Base-by-base conservation (phyloP, 2,113 vertebrate genomes). In the Rhizomys pruinosus region DNA sequence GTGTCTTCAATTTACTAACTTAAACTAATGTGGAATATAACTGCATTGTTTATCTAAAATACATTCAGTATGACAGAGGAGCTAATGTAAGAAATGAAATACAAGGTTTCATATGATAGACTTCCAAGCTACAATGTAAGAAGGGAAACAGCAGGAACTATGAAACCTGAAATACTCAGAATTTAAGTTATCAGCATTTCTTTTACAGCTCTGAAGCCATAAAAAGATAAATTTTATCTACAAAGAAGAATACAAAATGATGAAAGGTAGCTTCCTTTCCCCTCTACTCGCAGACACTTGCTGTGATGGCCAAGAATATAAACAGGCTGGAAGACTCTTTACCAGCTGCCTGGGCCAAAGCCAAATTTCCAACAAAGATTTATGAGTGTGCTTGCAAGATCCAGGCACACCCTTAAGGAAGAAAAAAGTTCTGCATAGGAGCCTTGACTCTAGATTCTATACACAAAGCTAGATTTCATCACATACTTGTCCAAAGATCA, bases 181-280 rank as follows among this genome's bases (percentile, higher is more conserved):
- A 86, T 82, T 92, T 76, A 92, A 92, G 68, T 72, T n/a, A 74
- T 32, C 80, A 6, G 44, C 85, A 91, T 91, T 95, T 91, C 32
- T 89, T 91, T 91, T 92, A 80, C 17, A 92, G 88, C 16, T 34
- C 7, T 42, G 47, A 94, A 8, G 1, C 66, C 80, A 84, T 63
- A 42, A 86, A 92, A 91, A 68, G 57, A 64, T 93, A 57, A 29
- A 61, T 92, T 92, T 87, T 79, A 91, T 72, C 61, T 91, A 4
- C 15, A 72, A 91, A 73, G 79, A 94, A 87, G 87, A n/a, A 61
- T 44, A 61, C 47, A 84, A 95, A 89, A 84, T 94, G 79, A 72
- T 77, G 22, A 61, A 76, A 91, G 52, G 23, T 47, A 85, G 25
- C 59, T 9, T 4, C 25, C 59, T 39, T 11, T n/a, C 3, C 44